A percentile compares a stretch with the other conserved stretches of the same genome.
phyloP scores from a whole-genome alignment of 1,140 invertebrate genomes.

The Drosophila simulans region DNA sequence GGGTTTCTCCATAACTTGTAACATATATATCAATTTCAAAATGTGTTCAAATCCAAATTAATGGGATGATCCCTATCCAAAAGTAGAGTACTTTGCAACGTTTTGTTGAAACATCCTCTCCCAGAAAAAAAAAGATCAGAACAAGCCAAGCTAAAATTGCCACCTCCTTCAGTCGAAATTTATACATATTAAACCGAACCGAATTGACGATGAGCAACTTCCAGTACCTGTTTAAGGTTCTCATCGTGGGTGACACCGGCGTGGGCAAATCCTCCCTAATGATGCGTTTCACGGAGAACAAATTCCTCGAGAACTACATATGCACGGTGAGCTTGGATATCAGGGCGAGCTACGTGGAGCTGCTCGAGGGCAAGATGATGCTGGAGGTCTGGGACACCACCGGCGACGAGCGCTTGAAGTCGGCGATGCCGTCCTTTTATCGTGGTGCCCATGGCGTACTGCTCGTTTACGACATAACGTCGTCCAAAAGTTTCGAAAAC shows the following conservation, averaged over 20 bases:
- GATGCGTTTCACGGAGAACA: conserved; percentile 22
- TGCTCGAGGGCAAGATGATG: no score
- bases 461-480: conserved; percentile 49
- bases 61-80: no score
- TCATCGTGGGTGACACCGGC: conserved; percentile 44
- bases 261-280: conserved; percentile 52
- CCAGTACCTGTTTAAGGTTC: conserved; percentile 32
- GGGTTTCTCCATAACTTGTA: no score
- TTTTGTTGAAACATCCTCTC: no score
- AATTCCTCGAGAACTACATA: conserved; percentile 7
- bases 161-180: background rate
- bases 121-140: background rate
- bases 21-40: no score
- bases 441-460: conserved; percentile 38
- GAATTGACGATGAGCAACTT: conserved; percentile 2
- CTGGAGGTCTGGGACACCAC: conserved; percentile 53
- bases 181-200: background rate
- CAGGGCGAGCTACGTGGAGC: conserved; percentile 1
- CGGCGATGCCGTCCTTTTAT: conserved; percentile 25
- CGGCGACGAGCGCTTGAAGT: conserved; percentile 49
- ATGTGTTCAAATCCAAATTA: no score
- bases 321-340: conserved; percentile 46
- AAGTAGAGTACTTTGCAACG: no score
- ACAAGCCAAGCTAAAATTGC: background rate
- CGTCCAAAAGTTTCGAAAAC: background rate